Evolutionary conservation across 2,888 invertebrate species (phyloP).

Genomic region (Leucophora obtusa): DNA sequence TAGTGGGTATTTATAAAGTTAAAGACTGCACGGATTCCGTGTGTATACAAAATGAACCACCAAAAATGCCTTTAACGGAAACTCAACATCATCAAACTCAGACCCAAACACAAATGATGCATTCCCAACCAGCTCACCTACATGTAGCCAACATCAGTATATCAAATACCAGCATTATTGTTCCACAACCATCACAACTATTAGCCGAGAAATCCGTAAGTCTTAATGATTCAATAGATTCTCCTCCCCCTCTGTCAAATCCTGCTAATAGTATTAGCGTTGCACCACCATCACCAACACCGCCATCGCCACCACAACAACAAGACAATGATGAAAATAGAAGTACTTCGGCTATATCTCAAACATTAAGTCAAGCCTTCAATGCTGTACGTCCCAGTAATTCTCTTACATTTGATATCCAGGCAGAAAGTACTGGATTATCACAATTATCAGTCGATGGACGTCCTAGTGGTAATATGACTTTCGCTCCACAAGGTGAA

Average conservation of each 20-base stretch:
- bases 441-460: slow-evolving; percentile 25
- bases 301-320: neutral
- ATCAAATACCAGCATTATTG: neutral
- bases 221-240: slow-evolving; percentile 49
- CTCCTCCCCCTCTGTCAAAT: neutral
- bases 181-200: slow-evolving; percentile 12
- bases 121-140: slow-evolving; percentile 46
- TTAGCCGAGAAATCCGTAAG: slow-evolving; percentile 46
- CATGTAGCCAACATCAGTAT: neutral
- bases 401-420: slow-evolving; percentile 29
- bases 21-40: slow-evolving; percentile 91
- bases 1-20: slow-evolving; percentile 97
- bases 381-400: neutral
- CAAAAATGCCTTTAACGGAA: slow-evolving; percentile 52
- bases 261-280: neutral
- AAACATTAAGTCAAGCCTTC: neutral
- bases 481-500: slow-evolving; percentile 65
- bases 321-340: slow-evolving; percentile 33
- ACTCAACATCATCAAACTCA: slow-evolving; percentile 42
- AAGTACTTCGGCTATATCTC: neutral
- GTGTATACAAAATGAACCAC: slow-evolving; percentile 81
- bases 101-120: slow-evolving; percentile 31
- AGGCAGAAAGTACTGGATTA: too few species aligned
- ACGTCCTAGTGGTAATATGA: slow-evolving; percentile 58
- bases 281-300: neutral